Percentiles rank a stretch among this genome's conserved stretches.
Conservation (phyloP, 1,140 invertebrate species). For the Microplitis demolitor region DNA sequence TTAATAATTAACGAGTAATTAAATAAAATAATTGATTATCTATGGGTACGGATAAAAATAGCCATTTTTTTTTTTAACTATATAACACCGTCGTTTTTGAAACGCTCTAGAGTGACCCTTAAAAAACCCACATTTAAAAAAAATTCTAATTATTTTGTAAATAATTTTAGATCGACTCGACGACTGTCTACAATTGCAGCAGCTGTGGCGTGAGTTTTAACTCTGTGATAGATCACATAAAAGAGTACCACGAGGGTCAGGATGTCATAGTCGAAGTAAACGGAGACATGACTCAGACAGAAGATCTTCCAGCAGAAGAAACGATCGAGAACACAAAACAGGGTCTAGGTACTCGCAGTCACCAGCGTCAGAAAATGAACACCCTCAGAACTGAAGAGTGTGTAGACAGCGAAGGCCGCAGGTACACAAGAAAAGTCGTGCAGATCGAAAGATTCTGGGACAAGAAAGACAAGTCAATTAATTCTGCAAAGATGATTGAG, state of each 20-base stretch:
- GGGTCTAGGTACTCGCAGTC: neutral
- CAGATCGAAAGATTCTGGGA: conserved; percentile 66
- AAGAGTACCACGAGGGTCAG: conserved; percentile 69
- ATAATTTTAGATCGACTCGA: conserved; percentile 39
- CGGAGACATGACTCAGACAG: conserved; percentile 31
- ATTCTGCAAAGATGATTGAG: conserved; percentile 56
- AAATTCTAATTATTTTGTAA: neutral
- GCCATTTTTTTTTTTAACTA: no score
- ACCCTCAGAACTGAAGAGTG: conserved; percentile 60
- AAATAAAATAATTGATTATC: no score
- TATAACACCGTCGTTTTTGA: no score
- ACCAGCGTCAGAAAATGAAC: conserved; percentile 54
- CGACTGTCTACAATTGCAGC: conserved; percentile 67
- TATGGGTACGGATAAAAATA: no score
- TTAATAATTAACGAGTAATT: no score
- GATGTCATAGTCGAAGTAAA: conserved; percentile 67
- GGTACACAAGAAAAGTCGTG: conserved; percentile 63
- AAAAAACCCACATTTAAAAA: neutral
- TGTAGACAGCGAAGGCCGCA: conserved; percentile 59
- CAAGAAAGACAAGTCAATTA: conserved; percentile 21
- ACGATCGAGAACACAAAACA: neutral
- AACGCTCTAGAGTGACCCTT: neutral
- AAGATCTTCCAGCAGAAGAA: conserved; percentile 39
- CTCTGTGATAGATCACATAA: conserved; percentile 69
- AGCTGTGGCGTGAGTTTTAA: conserved; percentile 68